Conservation (phyloP, 2,888 invertebrate species). For the Erpobdella octoculata region DNA sequence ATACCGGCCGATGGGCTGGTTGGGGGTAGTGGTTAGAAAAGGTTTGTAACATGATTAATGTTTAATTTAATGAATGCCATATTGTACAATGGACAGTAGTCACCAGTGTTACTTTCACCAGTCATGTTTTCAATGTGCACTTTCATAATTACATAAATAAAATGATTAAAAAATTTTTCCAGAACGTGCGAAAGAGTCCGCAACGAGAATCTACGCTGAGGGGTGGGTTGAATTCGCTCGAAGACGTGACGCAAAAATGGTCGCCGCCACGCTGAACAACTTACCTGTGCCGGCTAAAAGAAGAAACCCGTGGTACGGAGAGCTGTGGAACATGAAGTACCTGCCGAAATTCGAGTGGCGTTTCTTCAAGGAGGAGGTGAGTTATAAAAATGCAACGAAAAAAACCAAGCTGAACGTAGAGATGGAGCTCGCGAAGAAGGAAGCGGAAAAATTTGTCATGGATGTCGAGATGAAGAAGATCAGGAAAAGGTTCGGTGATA, state of each 20-base stretch:
- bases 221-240: constrained; percentile 92
- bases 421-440: not conserved
- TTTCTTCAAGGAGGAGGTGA: constrained; percentile 83
- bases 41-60: no score
- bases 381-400: constrained; percentile 81
- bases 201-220: constrained; percentile 57
- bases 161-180: not conserved
- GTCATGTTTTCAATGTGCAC: not conserved
- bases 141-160: not conserved
- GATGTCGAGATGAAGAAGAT: constrained; percentile 8
- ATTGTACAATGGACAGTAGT: no score
- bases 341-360: constrained; percentile 89
- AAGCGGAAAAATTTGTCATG: constrained; percentile 8
- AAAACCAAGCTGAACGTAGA: constrained; percentile 63
- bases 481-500: not conserved
- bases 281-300: constrained; percentile 63
- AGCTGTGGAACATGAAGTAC: constrained; percentile 92
- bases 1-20: no score
- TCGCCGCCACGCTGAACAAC: constrained; percentile 77
- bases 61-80: no score
- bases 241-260: constrained; percentile 76
- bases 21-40: no score
- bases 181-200: constrained; percentile 41
- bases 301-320: constrained; percentile 76
- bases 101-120: no score